Conservation (phyloP, 92 coral and sea anemone genomes). For the Meandrina meandrites region DNA sequence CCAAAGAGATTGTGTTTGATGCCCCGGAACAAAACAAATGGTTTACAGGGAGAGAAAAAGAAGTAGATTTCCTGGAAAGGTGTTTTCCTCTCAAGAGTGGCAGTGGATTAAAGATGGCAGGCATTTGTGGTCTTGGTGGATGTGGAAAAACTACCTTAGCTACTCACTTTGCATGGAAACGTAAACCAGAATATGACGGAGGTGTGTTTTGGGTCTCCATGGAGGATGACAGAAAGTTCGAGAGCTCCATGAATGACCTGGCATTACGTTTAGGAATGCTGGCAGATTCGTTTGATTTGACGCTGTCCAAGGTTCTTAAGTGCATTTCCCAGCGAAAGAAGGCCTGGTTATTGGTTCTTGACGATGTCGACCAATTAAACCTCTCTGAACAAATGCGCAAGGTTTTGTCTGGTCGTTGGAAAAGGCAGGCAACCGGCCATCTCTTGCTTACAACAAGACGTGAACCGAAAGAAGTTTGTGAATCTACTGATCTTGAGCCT, state of each 20-base stretch:
- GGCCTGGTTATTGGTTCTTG: slow-evolving; percentile 74
- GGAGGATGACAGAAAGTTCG: slow-evolving; percentile 34
- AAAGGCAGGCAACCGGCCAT: slow-evolving; percentile 55
- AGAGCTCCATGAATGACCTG: slow-evolving; percentile 63
- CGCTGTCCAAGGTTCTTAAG: slow-evolving; percentile 54
- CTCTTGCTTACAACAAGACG: slow-evolving; percentile 78
- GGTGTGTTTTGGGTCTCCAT: slow-evolving; percentile 91
- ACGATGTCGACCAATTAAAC: slow-evolving; percentile 65
- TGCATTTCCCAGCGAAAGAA: slow-evolving; percentile 47
- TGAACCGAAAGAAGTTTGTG: slow-evolving; percentile 51
- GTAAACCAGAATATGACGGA: slow-evolving; percentile 56
- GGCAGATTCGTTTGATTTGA: slow-evolving; percentile 51
- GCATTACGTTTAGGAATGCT: slow-evolving; percentile 52
- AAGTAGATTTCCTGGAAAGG: background rate
- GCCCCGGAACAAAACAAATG: slow-evolving; percentile 42
- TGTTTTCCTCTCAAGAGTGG: background rate
- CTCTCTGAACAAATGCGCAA: slow-evolving; percentile 35
- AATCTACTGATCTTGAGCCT: slow-evolving; percentile 46
- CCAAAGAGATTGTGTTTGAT: slow-evolving; percentile 12
- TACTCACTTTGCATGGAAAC: slow-evolving; percentile 30
- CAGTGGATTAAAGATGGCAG: background rate
- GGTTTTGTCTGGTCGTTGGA: slow-evolving; percentile 35
- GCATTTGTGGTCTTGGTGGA: slow-evolving; percentile 53
- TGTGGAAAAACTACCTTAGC: slow-evolving; percentile 48
- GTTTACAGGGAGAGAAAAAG: slow-evolving; percentile 32